Evolutionary conservation across 2,113 vertebrate species (phyloP), one percentile per base, ranked within the genome.

Genomic region (Eidolon helvum): DNA sequence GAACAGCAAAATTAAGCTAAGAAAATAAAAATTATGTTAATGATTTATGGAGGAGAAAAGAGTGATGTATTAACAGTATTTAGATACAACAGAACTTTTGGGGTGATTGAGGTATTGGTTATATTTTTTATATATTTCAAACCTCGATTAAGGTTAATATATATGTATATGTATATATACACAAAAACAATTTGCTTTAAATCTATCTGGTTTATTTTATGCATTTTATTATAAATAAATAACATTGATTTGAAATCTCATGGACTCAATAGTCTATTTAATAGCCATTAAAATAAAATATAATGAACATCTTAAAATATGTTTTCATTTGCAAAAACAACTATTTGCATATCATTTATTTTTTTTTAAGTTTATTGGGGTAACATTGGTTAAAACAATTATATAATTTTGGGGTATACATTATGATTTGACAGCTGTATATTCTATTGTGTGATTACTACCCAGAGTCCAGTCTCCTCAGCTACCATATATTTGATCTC

Each of bases 31-130:
- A 30, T 50, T 79, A 11, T 61, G 30, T 59, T 38, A 40, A 59
- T 74, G 5, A 21, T 68, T 89, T 53, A 10, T 7, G 8, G 1
- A 2, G 10, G 4, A 4, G 21, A 22, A 55, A 1, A 53, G 0
- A n/a, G 4, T 35, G 22, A 43, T 26, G 8, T 1, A 33, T 55
- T 91, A n/a, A 61, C 0, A 10, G 2, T 30, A 53, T 11, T 15
- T 26, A 7, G 5, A 3, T 5, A 43, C 11, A 43, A 24, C 4
- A 53, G 11, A 91, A 77, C 11, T 82, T 82, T 61, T 65, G 8
- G n/a, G 3, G 15, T 45, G 24, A 77, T 43, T 65, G 4, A 4
- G 2, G 1, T 19, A 26, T 21, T 82, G 18, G 45, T 53, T 71
- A 35, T 28, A 45, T 33, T 63, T 91, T n/a, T 26, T 19, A 9